Conservation (phyloP, 2,113 vertebrate genomes). For the Oryzias javanicus region DNA sequence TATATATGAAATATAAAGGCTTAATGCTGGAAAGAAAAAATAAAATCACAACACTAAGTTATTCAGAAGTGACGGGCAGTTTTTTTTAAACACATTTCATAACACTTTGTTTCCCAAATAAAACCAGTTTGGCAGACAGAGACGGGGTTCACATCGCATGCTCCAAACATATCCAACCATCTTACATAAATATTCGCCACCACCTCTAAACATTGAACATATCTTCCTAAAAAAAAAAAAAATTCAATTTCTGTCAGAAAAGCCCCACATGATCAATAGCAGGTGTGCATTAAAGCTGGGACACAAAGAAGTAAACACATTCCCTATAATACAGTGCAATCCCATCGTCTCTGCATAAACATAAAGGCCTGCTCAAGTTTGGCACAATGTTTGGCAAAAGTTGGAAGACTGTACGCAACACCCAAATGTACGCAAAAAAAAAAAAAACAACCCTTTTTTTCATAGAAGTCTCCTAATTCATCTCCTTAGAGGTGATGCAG, state of each 20-base stretch:
- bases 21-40: background rate
- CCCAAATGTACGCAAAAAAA: too few relatives aligned
- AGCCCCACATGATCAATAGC: conserved; percentile 43
- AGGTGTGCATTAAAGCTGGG: conserved; percentile 2
- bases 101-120: background rate
- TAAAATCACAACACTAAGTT: background rate
- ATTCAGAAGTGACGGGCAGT: background rate
- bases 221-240: conserved; percentile 23
- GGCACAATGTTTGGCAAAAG: conserved; percentile 29
- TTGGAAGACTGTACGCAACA: conserved; percentile 18
- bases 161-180: conserved; percentile 15
- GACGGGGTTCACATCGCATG: conserved; percentile 41
- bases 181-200: conserved; percentile 26
- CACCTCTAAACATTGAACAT: conserved; percentile 12
- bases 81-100: conserved; percentile 1
- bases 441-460: too few relatives aligned
- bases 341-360: conserved; percentile 9
- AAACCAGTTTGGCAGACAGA: background rate
- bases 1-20: conserved; percentile 5
- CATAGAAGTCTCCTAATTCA: too few relatives aligned
- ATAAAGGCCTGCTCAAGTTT: background rate
- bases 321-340: conserved; percentile 11
- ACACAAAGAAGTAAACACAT: conserved; percentile 16
- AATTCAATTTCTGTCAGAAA: conserved; percentile 14
- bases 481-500: too few relatives aligned